Percentiles rank a stretch among this genome's conserved stretches.
Evolutionary conservation across 2,797 vertebrate species (phyloP).

Genomic region (Malurus splendens): DNA sequence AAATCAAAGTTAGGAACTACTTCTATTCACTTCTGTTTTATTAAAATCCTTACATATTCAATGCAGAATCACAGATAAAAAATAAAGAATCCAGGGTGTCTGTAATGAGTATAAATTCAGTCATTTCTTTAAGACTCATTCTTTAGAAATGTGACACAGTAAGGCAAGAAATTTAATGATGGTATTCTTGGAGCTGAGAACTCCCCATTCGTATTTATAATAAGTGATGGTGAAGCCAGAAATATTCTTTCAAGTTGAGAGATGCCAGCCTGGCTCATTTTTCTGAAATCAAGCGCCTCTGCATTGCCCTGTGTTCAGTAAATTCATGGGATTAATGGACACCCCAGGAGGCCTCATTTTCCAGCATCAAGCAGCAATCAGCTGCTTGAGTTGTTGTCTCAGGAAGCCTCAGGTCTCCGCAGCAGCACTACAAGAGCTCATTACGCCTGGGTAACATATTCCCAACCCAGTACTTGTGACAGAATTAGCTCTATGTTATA

Average conservation of each 20-base stretch:
- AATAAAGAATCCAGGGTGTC: neutral
- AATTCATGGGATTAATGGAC: slow-evolving; percentile 54
- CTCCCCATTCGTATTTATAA: slow-evolving; percentile 15
- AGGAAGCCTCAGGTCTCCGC: slow-evolving; percentile 34
- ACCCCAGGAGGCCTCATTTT: slow-evolving; percentile 7
- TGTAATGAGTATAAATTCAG: neutral
- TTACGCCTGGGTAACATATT: slow-evolving; percentile 38
- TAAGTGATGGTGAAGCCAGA: slow-evolving; percentile 25
- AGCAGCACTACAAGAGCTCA: neutral
- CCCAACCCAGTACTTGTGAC: neutral
- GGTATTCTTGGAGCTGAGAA: slow-evolving; percentile 5
- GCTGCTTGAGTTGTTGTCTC: slow-evolving; percentile 35
- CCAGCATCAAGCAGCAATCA: slow-evolving; percentile 46
- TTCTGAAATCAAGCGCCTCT: slow-evolving; percentile 43
- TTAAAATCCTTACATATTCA: neutral
- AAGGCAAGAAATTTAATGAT: slow-evolving; percentile 6
- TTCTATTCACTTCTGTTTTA: neutral
- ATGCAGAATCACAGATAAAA: neutral
- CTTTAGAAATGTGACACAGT: neutral
- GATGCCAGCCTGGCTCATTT: neutral
- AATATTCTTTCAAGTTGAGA: slow-evolving; percentile 1
- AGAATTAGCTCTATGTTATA: slow-evolving; percentile 38
- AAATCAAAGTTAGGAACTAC: neutral
- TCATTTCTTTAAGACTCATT: neutral
- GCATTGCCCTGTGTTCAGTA: slow-evolving; percentile 12